Base-by-base conservation (phyloP, 2,113 vertebrate genomes). In the Uria lomvia region DNA sequence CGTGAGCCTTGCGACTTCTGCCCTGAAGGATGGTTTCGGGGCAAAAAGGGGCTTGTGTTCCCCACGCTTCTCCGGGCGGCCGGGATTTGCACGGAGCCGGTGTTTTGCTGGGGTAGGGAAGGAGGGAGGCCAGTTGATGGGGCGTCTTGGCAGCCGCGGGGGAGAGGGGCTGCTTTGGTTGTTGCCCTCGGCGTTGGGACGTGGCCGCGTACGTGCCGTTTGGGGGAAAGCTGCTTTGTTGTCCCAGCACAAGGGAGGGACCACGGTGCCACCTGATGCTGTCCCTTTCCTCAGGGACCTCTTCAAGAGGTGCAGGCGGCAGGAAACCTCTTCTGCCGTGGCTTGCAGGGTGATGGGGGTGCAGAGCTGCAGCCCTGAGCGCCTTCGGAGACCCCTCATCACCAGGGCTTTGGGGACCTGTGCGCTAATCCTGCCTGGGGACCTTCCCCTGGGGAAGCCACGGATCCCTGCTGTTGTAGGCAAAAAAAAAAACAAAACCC, bases 91-190 rank as follows among this genome's bases (percentile, higher is more conserved):
- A 58, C 0, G 2, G 32, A 17, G 42, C 27, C 1, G 7, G 43
- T 34, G 59, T 5, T 55, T 22, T 50, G 17, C 12, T 1, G 5
- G 40, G 58, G 7, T 5, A 0, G 0, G 40, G 80, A 62, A 49
- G 22, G 47, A 66, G 36, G 43, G 53, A 49, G 70, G 23, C 5
- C 1, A 1, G 15, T 1, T 8, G 2, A 1, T 2, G 19, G 34
- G 8, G 4, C 2, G 3, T 45, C 15, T 15, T 0, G 0, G 40
- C 24, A 34, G 60, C 0, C 0, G 1, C 1, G n/a, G 12, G 16
- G 18, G 8, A 32, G 38, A 45, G 60, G 60, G 29, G 45, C 36
- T 62, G 29, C 14, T 27, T 29, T 34, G 29, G 5, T 32, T 24
- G 1, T 45, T 60, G 38, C 36, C 36, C 30, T 27, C 3, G 12